These are phyloP conservation scores for Sphaerophoria rueppellii DNA, from an alignment of 2,888 invertebrate species.

Conservation along the genomic window DNA sequence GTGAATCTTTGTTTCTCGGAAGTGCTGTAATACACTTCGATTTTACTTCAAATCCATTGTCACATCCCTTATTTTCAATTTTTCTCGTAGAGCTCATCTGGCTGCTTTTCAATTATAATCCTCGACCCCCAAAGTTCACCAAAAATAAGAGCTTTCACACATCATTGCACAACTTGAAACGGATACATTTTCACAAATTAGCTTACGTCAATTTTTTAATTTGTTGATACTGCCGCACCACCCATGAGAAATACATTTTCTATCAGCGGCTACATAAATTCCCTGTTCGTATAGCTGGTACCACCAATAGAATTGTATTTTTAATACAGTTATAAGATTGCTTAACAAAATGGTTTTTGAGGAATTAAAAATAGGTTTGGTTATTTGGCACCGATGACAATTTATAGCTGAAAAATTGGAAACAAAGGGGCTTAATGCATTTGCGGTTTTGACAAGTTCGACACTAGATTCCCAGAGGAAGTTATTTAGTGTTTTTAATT, in stretches of 20 bases:
- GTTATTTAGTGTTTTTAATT: conserved; percentile 18
- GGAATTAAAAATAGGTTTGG: conserved; percentile 51
- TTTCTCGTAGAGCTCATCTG: background rate
- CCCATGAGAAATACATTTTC: too few relatives aligned
- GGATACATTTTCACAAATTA: conserved; percentile 40
- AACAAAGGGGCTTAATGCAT: background rate
- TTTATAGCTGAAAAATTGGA: background rate
- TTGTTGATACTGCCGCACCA: conserved; percentile 23
- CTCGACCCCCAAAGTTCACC: conserved; percentile 36
- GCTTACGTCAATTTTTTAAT: conserved; percentile 62
- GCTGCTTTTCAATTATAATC: background rate
- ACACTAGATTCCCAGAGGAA: conserved; percentile 28
- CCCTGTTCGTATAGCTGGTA: background rate
- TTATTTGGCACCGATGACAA: conserved; percentile 54
- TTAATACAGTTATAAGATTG: conserved; percentile 2
- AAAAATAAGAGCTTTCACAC: conserved; percentile 39
- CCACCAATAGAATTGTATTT: conserved; percentile 1
- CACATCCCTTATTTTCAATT: conserved; percentile 1
- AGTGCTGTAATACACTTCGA: conserved; percentile 1
- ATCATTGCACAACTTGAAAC: conserved; percentile 52
- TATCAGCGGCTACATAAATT: conserved; percentile 1
- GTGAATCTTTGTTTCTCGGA: conserved; percentile 22
- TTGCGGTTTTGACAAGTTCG: conserved; percentile 55
- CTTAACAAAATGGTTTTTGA: background rate
- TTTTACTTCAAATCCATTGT: conserved; percentile 4